These are phyloP conservation scores for Macropus fuliginosus DNA, from an alignment of 2,797 vertebrate species.

Conservation along the genomic window DNA sequence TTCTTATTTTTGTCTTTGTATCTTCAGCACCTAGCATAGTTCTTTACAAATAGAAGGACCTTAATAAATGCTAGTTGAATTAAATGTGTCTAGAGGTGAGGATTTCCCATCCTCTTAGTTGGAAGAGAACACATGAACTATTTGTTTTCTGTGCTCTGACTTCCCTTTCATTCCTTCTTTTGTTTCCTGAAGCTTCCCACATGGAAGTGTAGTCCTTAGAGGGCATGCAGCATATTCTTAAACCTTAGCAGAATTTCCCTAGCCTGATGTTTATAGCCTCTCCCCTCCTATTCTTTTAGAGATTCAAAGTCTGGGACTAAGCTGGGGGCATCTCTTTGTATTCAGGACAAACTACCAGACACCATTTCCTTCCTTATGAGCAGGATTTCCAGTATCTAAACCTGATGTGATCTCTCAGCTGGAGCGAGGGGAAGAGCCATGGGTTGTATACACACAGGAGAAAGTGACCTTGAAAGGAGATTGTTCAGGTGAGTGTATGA, in stretches of 20 bases:
- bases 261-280: not conserved
- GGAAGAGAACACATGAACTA: not conserved
- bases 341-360: not conserved
- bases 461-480: not conserved
- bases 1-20: not conserved
- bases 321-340: not conserved
- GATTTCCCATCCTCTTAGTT: not conserved
- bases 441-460: not conserved
- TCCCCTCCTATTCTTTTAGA: not conserved
- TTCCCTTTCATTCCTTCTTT: not conserved
- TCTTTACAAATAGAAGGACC: not conserved
- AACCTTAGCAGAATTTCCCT: not conserved
- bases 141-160: not conserved
- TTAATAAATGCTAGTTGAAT: not conserved
- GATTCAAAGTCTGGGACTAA: not conserved
- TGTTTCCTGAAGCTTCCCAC: not conserved
- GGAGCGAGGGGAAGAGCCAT: not conserved
- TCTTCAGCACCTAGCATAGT: not conserved
- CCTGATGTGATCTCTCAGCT: not conserved
- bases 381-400: constrained; percentile 3
- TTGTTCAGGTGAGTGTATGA: not conserved
- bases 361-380: not conserved
- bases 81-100: not conserved
- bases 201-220: not conserved
- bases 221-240: not conserved